These are phyloP conservation scores for Pollenia angustigena DNA, from an alignment of 2,888 invertebrate genomes.

Conservation along the genomic window DNA sequence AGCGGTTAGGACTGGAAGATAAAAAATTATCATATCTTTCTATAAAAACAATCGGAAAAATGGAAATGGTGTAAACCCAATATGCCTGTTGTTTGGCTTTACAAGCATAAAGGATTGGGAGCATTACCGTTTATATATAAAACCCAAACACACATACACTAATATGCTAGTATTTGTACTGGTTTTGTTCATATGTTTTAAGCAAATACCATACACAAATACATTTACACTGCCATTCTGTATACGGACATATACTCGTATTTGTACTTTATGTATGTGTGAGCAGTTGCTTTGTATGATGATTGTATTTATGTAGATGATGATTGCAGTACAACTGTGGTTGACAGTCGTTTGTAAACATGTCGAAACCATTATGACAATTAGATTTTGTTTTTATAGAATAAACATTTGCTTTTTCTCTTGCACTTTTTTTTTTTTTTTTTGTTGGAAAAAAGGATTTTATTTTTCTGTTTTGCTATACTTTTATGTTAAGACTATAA, in stretches of 20 bases:
- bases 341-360: constrained; percentile 74
- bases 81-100: constrained; percentile 5
- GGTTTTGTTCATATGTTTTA: not conserved
- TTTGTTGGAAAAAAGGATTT: constrained; percentile 30
- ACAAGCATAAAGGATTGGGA: constrained; percentile 28
- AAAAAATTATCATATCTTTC: too few species aligned
- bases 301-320: constrained; percentile 42
- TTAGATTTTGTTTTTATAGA: constrained; percentile 69
- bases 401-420: constrained; percentile 24
- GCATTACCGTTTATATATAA: not conserved
- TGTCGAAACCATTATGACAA: constrained; percentile 74
- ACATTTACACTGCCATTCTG: not conserved
- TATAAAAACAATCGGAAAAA: not conserved
- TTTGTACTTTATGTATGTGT: not conserved
- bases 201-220: constrained; percentile 8
- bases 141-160: not conserved
- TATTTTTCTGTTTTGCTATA: not conserved
- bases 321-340: constrained; percentile 65
- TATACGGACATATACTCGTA: not conserved
- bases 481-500: not conserved
- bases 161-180: not conserved
- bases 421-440: constrained; percentile 9
- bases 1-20: too few species aligned
- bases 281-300: constrained; percentile 4
- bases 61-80: constrained; percentile 37